phyloP scores from a whole-genome alignment of 1,140 invertebrate species.

The Daktulosphaira vitifoliae region DNA sequence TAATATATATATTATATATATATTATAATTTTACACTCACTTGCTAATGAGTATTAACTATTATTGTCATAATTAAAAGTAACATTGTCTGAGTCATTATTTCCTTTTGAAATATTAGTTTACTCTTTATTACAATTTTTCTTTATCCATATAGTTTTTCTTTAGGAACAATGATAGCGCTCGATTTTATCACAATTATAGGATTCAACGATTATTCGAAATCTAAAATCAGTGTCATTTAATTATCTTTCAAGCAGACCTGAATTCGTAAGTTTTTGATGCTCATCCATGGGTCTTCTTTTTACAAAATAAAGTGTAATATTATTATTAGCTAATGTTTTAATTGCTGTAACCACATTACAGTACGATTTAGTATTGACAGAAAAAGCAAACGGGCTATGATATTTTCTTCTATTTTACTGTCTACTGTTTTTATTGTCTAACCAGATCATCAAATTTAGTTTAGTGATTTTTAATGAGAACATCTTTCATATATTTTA shows the following conservation, averaged over 20 bases:
- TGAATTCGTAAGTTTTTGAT: slow-evolving; percentile 26
- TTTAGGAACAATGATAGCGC: background rate
- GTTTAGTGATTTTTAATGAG: slow-evolving; percentile 8
- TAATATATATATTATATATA: no score
- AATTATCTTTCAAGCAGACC: background rate
- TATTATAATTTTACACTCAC: no score
- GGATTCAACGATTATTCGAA: slow-evolving; percentile 42
- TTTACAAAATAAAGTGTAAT: slow-evolving; percentile 38
- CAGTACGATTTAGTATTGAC: slow-evolving; percentile 18
- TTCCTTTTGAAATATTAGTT: background rate
- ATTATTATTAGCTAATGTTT: slow-evolving; percentile 35
- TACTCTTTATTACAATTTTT: background rate
- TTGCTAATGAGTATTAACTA: no score
- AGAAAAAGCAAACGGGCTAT: slow-evolving; percentile 7
- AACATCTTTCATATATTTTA: slow-evolving; percentile 27
- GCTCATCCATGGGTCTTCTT: slow-evolving; percentile 37
- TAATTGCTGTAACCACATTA: slow-evolving; percentile 10
- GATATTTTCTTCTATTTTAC: slow-evolving; percentile 10
- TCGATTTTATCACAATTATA: background rate
- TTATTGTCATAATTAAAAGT: background rate
- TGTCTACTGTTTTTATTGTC: background rate
- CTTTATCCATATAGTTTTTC: background rate
- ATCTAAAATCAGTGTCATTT: slow-evolving; percentile 40
- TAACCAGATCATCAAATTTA: slow-evolving; percentile 13
- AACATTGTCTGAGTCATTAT: background rate